Conservation (phyloP, 2,888 invertebrate species). For the Ariolimax columbianus region DNA sequence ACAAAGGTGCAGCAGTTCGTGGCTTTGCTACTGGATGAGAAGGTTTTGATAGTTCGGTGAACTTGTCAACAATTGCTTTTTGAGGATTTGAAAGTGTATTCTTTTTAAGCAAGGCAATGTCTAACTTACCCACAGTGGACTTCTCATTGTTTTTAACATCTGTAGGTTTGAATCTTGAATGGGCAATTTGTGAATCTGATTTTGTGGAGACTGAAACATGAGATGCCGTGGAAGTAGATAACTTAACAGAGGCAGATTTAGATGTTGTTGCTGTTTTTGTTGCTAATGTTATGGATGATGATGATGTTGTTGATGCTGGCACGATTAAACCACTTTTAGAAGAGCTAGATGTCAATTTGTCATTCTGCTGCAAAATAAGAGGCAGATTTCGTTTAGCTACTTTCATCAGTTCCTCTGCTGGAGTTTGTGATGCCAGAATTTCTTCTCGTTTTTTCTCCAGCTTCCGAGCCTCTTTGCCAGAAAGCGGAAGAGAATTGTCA, state of each 20-base stretch:
- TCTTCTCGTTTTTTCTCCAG: conserved; percentile 44
- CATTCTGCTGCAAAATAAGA: conserved; percentile 41
- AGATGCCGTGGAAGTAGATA: conserved; percentile 9
- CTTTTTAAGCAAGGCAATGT: neutral
- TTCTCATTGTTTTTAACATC: conserved; percentile 14
- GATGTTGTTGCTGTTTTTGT: neutral
- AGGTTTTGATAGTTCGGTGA: neutral
- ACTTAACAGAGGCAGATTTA: neutral
- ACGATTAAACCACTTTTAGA: neutral
- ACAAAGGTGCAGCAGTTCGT: conserved; percentile 8
- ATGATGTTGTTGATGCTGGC: neutral
- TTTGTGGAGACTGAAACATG: neutral
- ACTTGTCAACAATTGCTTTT: neutral
- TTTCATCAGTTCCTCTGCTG: neutral
- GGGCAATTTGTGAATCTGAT: neutral
- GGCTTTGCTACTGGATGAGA: conserved; percentile 29
- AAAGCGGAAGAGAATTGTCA: conserved; percentile 14
- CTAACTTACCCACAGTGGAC: neutral
- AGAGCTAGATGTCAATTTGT: neutral
- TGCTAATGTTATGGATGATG: neutral
- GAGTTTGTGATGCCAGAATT: conserved; percentile 21
- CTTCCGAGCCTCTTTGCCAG: conserved; percentile 43
- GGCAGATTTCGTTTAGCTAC: conserved; percentile 34
- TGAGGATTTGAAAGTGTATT: neutral
- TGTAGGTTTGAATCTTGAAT: conserved; percentile 1